These are phyloP conservation scores for Drosophila jambulina DNA, from an alignment of 1,140 invertebrate genomes.

Conservation along the genomic window DNA sequence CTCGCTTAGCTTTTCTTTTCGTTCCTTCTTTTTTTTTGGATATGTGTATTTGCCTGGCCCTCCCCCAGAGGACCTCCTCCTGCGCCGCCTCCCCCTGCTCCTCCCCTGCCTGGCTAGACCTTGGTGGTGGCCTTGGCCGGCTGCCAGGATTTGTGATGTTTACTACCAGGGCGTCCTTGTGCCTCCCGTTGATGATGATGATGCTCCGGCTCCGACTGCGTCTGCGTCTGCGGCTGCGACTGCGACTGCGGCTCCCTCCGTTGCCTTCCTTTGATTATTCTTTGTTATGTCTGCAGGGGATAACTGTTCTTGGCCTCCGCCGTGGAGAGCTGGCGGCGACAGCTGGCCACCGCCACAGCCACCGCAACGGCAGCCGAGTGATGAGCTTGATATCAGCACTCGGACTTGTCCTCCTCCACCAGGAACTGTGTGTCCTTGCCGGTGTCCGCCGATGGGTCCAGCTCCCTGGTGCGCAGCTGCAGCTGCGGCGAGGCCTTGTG, in stretches of 20 bases:
- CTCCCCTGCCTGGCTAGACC: slow-evolving; percentile 42
- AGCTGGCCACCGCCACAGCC: slow-evolving; percentile 41
- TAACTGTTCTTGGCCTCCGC: slow-evolving; percentile 58
- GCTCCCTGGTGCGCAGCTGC: slow-evolving; percentile 90
- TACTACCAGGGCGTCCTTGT: slow-evolving; percentile 57
- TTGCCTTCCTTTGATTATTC: slow-evolving; percentile 28
- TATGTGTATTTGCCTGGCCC: slow-evolving; percentile 49
- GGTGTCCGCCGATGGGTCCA: slow-evolving; percentile 94
- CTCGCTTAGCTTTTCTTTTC: slow-evolving; percentile 34
- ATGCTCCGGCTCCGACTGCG: slow-evolving; percentile 18
- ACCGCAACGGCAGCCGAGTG: slow-evolving; percentile 44
- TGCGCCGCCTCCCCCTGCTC: not conserved
- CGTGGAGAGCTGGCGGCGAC: slow-evolving; percentile 43
- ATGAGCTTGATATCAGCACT: slow-evolving; percentile 84
- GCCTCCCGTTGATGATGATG: slow-evolving; percentile 25
- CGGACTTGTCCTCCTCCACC: slow-evolving; percentile 92
- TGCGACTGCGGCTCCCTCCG: slow-evolving; percentile 22
- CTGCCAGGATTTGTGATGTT: slow-evolving; percentile 76
- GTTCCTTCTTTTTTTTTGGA: slow-evolving; percentile 43
- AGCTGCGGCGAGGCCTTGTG: slow-evolving; percentile 91
- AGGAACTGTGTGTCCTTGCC: slow-evolving; percentile 96
- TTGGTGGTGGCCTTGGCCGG: slow-evolving; percentile 66
- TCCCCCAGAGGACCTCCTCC: slow-evolving; percentile 25
- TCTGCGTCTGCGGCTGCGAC: slow-evolving; percentile 1
- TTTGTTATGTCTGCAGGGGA: slow-evolving; percentile 74